phyloP scores from a whole-genome alignment of 2,113 vertebrate species.

The human (Homo sapiens) region GRCh38 chr2:197778001-197778500 shows the following conservation, averaged over 20 bases:
- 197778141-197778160: not conserved
- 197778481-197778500: slow-evolving; percentile 39
- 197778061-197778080: slow-evolving; percentile 24
- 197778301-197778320: slow-evolving; percentile 3
- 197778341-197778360: slow-evolving; percentile 38
- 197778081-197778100: slow-evolving; percentile 8
- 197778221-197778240: not conserved
- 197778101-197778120: slow-evolving; percentile 5
- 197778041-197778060: not conserved
- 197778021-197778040: slow-evolving; percentile 48
- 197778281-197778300: not conserved
- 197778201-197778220: not conserved
- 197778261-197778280: not conserved
- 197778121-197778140: slow-evolving; percentile 34
- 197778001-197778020: slow-evolving; percentile 64
- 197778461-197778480: not conserved
- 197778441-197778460: not conserved
- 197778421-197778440: not conserved
- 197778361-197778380: not conserved
- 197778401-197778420: slow-evolving; percentile 16
- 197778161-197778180: slow-evolving; percentile 35
- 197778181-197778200: not conserved
- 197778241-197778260: not conserved
- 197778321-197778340: not conserved
- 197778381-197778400: not conserved